phyloP scores from a whole-genome alignment of 2,113 vertebrate species.

The Regulus satrapa region DNA sequence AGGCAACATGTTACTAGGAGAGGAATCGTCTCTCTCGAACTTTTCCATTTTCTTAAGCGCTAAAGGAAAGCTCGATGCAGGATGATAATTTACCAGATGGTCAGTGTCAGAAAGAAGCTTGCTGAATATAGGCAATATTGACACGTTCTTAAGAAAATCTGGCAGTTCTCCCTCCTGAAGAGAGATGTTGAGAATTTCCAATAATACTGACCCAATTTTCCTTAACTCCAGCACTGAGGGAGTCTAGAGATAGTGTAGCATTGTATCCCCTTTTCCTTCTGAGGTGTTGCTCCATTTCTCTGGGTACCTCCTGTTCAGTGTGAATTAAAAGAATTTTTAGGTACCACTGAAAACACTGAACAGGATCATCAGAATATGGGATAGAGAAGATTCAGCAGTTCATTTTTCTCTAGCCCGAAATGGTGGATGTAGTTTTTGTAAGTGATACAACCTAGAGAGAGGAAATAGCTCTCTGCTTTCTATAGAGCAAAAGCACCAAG shows the following conservation, averaged over 20 bases:
- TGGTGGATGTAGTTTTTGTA: neutral
- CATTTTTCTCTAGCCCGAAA: neutral
- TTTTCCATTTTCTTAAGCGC: neutral
- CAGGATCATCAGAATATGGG: neutral
- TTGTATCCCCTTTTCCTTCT: neutral
- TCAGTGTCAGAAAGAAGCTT: slow-evolving; percentile 50
- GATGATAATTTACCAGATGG: slow-evolving; percentile 54
- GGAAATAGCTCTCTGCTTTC: neutral
- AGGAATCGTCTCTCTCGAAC: neutral
- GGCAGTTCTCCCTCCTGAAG: slow-evolving; percentile 15
- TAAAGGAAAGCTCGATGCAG: neutral
- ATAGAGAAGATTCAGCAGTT: neutral
- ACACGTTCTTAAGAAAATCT: slow-evolving; percentile 38
- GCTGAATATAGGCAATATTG: slow-evolving; percentile 30
- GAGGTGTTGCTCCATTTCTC: slow-evolving; percentile 10
- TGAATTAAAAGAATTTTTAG: slow-evolving; percentile 7
- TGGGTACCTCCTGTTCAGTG: neutral
- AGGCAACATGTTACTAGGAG: neutral
- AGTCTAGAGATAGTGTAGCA: neutral
- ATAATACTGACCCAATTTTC: slow-evolving; percentile 60
- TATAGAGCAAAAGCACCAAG: neutral
- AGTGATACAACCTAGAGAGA: neutral
- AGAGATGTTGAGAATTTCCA: slow-evolving; percentile 46
- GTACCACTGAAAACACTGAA: neutral
- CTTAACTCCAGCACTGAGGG: neutral